Conservation (phyloP, 30 jellyfish, hydroid and myxozoan species). For the Pelagia noctiluca region DNA sequence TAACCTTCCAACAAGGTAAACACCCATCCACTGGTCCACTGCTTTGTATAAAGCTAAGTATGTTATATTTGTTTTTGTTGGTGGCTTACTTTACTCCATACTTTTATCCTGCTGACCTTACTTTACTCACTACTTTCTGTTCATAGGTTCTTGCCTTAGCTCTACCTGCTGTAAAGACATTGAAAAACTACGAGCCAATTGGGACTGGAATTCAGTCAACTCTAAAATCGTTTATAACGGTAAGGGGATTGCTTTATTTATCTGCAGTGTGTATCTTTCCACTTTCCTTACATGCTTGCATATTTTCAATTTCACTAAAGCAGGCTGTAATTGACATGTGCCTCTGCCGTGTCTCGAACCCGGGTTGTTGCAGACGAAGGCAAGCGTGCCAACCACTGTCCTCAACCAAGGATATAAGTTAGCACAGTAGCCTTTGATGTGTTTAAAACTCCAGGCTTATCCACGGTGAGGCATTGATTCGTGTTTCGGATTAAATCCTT, state of each 20-base stretch:
- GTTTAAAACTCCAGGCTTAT: too few relatives aligned
- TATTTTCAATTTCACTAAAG: neutral
- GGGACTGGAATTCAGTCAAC: conserved; percentile 70
- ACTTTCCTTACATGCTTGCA: neutral
- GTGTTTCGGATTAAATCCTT: too few relatives aligned
- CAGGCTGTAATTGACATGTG: too few relatives aligned
- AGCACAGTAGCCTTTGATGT: too few relatives aligned
- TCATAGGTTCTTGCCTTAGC: conserved; percentile 38
- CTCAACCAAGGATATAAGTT: too few relatives aligned
- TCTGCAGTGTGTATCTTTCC: neutral
- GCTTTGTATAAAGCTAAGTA: too few relatives aligned
- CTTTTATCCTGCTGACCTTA: neutral
- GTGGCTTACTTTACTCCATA: neutral
- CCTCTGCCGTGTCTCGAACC: too few relatives aligned
- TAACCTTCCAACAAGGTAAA: too few relatives aligned
- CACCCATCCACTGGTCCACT: too few relatives aligned
- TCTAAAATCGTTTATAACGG: conserved; percentile 49
- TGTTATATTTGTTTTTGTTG: neutral
- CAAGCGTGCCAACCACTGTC: too few relatives aligned
- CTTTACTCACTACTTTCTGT: neutral
- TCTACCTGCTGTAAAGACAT: conserved; percentile 50
- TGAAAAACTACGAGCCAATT: conserved; percentile 44
- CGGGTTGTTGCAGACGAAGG: too few relatives aligned
- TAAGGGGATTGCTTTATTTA: conserved; percentile 16
- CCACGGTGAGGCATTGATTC: too few relatives aligned